Conservation (phyloP, 2,797 vertebrate species). For the Clamator glandarius region DNA sequence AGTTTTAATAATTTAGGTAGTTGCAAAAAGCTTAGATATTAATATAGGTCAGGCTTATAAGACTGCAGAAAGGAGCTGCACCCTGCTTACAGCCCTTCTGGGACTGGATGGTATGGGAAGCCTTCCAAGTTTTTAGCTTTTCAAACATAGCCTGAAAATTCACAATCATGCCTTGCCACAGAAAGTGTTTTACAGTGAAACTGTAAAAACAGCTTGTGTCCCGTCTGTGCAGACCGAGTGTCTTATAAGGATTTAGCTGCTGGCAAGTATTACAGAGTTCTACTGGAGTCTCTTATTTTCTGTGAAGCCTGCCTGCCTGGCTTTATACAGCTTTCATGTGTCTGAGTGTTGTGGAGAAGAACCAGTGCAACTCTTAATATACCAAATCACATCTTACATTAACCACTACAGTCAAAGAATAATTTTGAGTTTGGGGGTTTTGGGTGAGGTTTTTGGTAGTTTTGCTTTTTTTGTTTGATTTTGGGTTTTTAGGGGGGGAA, state of each 20-base stretch:
- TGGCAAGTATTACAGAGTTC: not conserved
- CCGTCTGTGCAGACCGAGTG: not conserved
- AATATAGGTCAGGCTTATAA: not conserved
- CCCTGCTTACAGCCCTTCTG: not conserved
- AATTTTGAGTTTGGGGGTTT: not conserved
- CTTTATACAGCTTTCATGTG: not conserved
- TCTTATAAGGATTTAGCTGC: not conserved
- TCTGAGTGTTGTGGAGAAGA: not conserved
- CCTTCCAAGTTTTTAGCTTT: not conserved
- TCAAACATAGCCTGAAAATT: not conserved
- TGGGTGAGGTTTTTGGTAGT: not conserved
- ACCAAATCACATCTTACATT: not conserved
- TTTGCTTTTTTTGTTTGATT: not conserved
- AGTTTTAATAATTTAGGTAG: not conserved
- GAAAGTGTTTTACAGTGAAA: not conserved
- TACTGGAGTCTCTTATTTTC: not conserved
- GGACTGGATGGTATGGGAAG: not conserved
- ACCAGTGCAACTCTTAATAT: not conserved
- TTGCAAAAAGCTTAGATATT: not conserved
- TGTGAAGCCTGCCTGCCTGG: not conserved
- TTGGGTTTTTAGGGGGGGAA: not conserved
- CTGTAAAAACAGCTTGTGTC: conserved; percentile 7
- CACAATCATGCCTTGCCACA: not conserved
- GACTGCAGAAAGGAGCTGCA: not conserved
- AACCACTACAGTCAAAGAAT: not conserved